Conservation (phyloP, 1,140 invertebrate species). For the Linepithema humile region DNA sequence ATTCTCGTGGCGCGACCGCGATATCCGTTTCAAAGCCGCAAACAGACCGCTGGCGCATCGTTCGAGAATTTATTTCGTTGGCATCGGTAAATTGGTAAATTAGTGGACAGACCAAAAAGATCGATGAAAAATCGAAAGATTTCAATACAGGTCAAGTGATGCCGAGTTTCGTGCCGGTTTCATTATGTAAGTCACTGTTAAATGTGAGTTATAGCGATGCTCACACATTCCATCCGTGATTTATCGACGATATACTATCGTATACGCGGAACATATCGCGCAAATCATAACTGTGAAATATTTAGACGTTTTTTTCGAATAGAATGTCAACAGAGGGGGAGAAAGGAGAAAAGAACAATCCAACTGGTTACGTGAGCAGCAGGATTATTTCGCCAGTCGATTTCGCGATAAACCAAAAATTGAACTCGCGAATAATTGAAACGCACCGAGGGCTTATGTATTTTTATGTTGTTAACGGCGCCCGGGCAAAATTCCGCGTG, state of each 20-base stretch:
- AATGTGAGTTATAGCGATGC: not conserved
- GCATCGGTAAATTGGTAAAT: not conserved
- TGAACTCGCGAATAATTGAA: constrained; percentile 46
- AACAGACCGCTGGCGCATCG: not conserved
- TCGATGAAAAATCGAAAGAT: not conserved
- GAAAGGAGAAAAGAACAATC: constrained; percentile 4
- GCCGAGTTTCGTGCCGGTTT: not conserved
- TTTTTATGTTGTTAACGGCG: constrained; percentile 52
- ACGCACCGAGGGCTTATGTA: constrained; percentile 47
- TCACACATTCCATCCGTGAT: constrained; percentile 31
- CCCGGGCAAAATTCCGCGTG: constrained; percentile 42
- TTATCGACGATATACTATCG: constrained; percentile 44
- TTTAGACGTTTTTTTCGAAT: not conserved
- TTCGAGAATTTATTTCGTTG: not conserved
- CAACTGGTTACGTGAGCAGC: constrained; percentile 31
- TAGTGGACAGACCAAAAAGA: no score
- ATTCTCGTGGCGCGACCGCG: not conserved
- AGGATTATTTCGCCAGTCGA: constrained; percentile 44
- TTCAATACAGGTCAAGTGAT: not conserved
- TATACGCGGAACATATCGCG: not conserved
- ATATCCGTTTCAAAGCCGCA: not conserved
- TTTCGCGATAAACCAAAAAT: constrained; percentile 50
- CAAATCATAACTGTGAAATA: constrained; percentile 55
- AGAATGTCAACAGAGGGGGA: not conserved
- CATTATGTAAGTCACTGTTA: not conserved